Evolutionary conservation across 1,140 invertebrate genomes (phyloP).

Genomic region (Drosophila malerkotliana): DNA sequence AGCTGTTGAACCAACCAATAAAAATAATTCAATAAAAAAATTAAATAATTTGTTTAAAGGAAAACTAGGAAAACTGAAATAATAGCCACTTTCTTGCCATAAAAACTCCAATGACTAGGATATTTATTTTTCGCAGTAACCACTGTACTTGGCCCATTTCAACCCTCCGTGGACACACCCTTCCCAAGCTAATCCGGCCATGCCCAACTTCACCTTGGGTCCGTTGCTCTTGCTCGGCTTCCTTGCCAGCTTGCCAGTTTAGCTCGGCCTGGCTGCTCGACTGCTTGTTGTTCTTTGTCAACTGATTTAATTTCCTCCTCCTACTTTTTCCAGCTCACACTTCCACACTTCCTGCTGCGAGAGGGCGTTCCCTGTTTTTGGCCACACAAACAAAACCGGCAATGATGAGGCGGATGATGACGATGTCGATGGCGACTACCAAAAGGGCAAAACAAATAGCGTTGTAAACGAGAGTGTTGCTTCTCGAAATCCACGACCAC

Average conservation of each 20-base stretch:
- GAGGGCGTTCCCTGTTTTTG: conserved; percentile 73
- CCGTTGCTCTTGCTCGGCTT: conserved; percentile 17
- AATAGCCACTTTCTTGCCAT: too few species aligned
- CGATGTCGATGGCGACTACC: conserved; percentile 61
- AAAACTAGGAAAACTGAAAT: too few species aligned
- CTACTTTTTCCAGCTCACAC: conserved; percentile 31
- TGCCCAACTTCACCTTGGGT: conserved; percentile 39
- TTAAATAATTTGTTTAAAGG: too few species aligned
- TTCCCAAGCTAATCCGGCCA: conserved; percentile 56
- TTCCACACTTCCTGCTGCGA: conserved; percentile 64
- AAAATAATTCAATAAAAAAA: too few species aligned
- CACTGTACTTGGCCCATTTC: conserved; percentile 27
- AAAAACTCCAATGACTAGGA: too few species aligned
- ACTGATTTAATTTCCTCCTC: conserved; percentile 79
- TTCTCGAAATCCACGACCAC: conserved; percentile 59
- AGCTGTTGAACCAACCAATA: too few species aligned
- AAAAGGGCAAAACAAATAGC: conserved; percentile 65
- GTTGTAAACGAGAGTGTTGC: conserved; percentile 61
- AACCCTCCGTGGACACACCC: conserved; percentile 44
- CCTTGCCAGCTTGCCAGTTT: conserved; percentile 12
- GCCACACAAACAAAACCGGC: conserved; percentile 65
- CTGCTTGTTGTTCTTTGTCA: conserved; percentile 67
- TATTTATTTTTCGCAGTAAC: neutral
- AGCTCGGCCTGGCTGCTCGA: conserved; percentile 10
- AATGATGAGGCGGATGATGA: conserved; percentile 37